Percentiles rank a stretch among this genome's conserved stretches.
phyloP scores from a whole-genome alignment of 2,888 invertebrate species.

The Macrostomum cliftonense region DNA sequence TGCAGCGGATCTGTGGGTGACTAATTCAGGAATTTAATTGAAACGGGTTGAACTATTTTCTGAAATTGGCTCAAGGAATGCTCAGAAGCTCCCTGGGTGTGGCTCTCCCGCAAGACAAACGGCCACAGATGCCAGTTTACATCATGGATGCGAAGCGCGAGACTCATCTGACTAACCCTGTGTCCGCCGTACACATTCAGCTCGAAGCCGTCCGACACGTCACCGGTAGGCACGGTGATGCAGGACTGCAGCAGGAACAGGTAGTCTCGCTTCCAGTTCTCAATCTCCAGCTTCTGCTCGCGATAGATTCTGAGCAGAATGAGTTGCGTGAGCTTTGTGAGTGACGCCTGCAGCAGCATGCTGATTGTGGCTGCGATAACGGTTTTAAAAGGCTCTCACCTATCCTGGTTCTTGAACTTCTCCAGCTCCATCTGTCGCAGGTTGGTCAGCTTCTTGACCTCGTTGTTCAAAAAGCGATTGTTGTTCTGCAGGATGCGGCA shows the following conservation, averaged over 20 bases:
- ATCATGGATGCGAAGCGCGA: too few relatives aligned
- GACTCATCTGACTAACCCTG: slow-evolving; percentile 27
- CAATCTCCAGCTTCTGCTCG: slow-evolving; percentile 32
- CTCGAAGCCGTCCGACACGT: slow-evolving; percentile 39
- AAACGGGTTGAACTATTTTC: too few relatives aligned
- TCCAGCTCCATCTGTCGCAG: slow-evolving; percentile 31
- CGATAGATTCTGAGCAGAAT: slow-evolving; percentile 28
- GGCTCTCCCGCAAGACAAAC: too few relatives aligned
- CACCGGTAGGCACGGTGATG: slow-evolving; percentile 38
- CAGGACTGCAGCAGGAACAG: slow-evolving; percentile 41
- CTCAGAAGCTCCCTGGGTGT: too few relatives aligned
- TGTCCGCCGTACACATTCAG: slow-evolving; percentile 40
- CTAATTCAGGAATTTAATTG: too few relatives aligned
- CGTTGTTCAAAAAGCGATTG: slow-evolving; percentile 41
- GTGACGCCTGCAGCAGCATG: too few relatives aligned
- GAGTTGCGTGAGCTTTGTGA: too few relatives aligned
- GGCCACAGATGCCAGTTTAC: too few relatives aligned
- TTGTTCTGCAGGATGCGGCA: slow-evolving; percentile 35
- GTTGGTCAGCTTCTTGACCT: slow-evolving; percentile 36
- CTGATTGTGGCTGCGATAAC: too few relatives aligned
- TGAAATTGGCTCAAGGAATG: too few relatives aligned
- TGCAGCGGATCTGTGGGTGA: too few relatives aligned
- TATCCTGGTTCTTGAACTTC: slow-evolving; percentile 21
- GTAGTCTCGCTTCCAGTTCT: slow-evolving; percentile 40
- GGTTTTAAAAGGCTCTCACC: slow-evolving; percentile 19